Evolutionary conservation across 1,140 invertebrate genomes (phyloP).

Genomic region (Cardiocondyla obscurior): DNA sequence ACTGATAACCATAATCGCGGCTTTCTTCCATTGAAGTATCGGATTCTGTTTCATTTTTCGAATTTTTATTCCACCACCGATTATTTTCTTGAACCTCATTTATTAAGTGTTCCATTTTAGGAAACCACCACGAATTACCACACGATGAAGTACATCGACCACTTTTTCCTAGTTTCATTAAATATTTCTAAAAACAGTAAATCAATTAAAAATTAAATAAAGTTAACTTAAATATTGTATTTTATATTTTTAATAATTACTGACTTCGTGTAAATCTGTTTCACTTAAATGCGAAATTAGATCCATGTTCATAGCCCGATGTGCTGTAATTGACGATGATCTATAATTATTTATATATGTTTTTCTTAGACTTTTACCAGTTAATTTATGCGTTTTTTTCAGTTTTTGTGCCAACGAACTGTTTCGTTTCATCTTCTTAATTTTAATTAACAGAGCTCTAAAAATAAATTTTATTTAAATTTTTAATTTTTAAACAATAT

Average conservation of each 20-base stretch:
- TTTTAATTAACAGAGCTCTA: slow-evolving; percentile 67
- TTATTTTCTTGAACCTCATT: slow-evolving; percentile 66
- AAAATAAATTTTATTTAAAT: slow-evolving; percentile 54
- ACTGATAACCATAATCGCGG: slow-evolving; percentile 76
- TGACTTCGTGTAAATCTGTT: slow-evolving; percentile 43
- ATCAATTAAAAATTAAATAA: background rate
- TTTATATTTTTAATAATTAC: slow-evolving; percentile 7
- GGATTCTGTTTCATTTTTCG: slow-evolving; percentile 45
- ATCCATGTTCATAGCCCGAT: slow-evolving; percentile 23
- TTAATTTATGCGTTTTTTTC: slow-evolving; percentile 63
- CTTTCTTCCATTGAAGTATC: slow-evolving; percentile 66
- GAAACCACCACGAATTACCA: slow-evolving; percentile 69
- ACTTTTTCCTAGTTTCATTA: slow-evolving; percentile 25
- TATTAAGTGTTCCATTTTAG: slow-evolving; percentile 68
- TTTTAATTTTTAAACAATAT: background rate
- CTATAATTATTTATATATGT: slow-evolving; percentile 33
- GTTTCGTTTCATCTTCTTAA: slow-evolving; percentile 63
- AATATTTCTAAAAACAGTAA: slow-evolving; percentile 62
- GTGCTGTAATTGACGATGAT: background rate
- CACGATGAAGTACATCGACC: slow-evolving; percentile 31
- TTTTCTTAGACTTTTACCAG: slow-evolving; percentile 53
- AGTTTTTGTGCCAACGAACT: slow-evolving; percentile 69
- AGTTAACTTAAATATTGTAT: background rate
- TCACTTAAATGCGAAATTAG: slow-evolving; percentile 31
- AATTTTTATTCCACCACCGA: slow-evolving; percentile 56